phyloP scores from a whole-genome alignment of 2,113 vertebrate genomes.

The Origma solitaria region DNA sequence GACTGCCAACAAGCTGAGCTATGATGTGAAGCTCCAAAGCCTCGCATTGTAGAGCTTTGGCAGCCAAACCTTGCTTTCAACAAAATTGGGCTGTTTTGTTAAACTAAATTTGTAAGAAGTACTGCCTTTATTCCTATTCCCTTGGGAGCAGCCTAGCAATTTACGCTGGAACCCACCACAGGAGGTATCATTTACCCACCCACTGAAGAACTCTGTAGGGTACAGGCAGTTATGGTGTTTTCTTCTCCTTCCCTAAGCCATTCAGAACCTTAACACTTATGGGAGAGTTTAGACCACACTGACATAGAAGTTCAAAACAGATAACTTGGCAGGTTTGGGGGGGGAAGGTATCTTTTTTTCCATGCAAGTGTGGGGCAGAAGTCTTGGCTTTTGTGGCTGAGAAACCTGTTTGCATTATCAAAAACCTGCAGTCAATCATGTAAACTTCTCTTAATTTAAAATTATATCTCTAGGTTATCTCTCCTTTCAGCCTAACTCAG shows the following conservation, averaged over 20 bases:
- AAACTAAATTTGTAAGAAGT: background rate
- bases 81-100: background rate
- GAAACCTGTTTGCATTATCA: background rate
- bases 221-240: background rate
- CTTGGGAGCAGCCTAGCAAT: background rate
- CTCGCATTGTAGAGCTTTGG: background rate
- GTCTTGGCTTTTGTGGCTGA: background rate
- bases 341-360: rapidly evolving
- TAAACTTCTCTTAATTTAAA: background rate
- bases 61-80: background rate
- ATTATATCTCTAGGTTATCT: background rate
- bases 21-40: background rate
- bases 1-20: background rate
- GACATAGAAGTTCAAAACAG: background rate
- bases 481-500: background rate
- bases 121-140: background rate
- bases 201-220: background rate
- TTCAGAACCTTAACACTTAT: background rate
- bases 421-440: background rate
- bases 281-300: background rate
- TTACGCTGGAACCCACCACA: background rate
- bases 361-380: background rate
- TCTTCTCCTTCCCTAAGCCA: background rate
- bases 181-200: background rate
- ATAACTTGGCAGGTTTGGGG: background rate